Percentiles rank a stretch among this genome's conserved stretches.
These are phyloP conservation scores for Macroramphosus scolopax DNA, from an alignment of 2,797 vertebrate species.

Conservation along the genomic window DNA sequence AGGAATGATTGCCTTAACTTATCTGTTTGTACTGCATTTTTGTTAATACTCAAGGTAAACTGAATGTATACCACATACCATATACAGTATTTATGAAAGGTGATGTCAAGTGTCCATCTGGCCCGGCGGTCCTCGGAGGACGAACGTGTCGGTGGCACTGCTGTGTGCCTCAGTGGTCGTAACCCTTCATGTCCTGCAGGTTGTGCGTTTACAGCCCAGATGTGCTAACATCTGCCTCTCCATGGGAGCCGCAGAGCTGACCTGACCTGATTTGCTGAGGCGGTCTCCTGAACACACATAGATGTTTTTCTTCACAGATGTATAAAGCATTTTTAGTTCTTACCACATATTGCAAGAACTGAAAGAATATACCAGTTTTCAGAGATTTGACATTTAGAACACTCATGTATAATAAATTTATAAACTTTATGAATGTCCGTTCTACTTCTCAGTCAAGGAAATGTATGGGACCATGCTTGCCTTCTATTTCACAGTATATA, in stretches of 20 bases:
- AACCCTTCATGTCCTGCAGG: conserved; percentile 51
- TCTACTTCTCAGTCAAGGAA: too few species aligned
- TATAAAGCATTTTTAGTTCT: not conserved
- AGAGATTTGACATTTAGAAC: not conserved
- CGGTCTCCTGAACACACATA: conserved; percentile 13
- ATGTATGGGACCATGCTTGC: too few species aligned
- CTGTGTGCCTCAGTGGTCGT: conserved; percentile 20
- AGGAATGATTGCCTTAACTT: too few species aligned
- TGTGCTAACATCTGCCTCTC: conserved; percentile 69
- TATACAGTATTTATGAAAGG: too few species aligned
- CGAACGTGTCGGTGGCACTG: conserved; percentile 25
- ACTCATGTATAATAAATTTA: too few species aligned
- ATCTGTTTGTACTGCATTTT: too few species aligned
- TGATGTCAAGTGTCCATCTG: too few species aligned
- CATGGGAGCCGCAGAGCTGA: conserved; percentile 52
- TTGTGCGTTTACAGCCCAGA: conserved; percentile 62
- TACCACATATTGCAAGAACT: too few species aligned
- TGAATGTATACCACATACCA: too few species aligned
- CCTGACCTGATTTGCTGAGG: conserved; percentile 49
- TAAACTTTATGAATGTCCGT: too few species aligned
- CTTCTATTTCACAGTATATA: too few species aligned
- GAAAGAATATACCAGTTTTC: not conserved
- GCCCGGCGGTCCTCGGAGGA: conserved; percentile 8
- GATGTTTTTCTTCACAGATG: conserved; percentile 48
- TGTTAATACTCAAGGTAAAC: too few species aligned